These are phyloP conservation scores for Eilema caniola DNA, from an alignment of 2,888 invertebrate genomes.

Conservation along the genomic window DNA sequence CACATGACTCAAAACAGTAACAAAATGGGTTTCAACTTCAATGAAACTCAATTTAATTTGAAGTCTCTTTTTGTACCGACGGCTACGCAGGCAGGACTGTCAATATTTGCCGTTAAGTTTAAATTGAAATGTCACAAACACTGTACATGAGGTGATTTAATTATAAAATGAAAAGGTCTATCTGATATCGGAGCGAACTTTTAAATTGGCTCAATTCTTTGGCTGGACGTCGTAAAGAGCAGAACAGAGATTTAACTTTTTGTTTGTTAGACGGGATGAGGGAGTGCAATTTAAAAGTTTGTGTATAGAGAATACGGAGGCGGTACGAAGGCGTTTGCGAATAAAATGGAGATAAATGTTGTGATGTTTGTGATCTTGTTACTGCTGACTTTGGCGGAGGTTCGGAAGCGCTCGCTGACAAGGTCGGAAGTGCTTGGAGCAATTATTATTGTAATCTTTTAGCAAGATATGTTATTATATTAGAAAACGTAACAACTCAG, in stretches of 20 bases:
- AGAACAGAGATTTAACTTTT: constrained; percentile 19
- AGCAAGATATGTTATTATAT: neutral
- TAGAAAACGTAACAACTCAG: too few species aligned
- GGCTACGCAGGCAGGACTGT: constrained; percentile 22
- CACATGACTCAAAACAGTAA: neutral
- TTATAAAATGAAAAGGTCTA: constrained; percentile 43
- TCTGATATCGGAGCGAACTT: constrained; percentile 37
- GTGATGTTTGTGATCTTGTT: constrained; percentile 23
- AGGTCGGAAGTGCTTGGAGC: neutral
- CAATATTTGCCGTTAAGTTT: constrained; percentile 47
- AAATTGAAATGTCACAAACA: constrained; percentile 54
- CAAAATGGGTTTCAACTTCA: constrained; percentile 20
- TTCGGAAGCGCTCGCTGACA: neutral
- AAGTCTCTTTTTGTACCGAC: constrained; percentile 35
- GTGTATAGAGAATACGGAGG: constrained; percentile 31
- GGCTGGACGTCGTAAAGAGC: constrained; percentile 40
- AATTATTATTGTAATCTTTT: neutral
- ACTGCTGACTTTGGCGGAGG: neutral
- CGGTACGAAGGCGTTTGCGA: constrained; percentile 37
- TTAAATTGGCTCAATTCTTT: constrained; percentile 49
- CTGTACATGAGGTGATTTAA: constrained; percentile 41
- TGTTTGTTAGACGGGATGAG: constrained; percentile 30
- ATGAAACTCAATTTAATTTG: constrained; percentile 43
- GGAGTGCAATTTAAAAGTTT: constrained; percentile 49
- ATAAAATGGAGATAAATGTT: constrained; percentile 46